Conservation (phyloP, 2,797 vertebrate genomes). For the Pipistrellus nathusii region DNA sequence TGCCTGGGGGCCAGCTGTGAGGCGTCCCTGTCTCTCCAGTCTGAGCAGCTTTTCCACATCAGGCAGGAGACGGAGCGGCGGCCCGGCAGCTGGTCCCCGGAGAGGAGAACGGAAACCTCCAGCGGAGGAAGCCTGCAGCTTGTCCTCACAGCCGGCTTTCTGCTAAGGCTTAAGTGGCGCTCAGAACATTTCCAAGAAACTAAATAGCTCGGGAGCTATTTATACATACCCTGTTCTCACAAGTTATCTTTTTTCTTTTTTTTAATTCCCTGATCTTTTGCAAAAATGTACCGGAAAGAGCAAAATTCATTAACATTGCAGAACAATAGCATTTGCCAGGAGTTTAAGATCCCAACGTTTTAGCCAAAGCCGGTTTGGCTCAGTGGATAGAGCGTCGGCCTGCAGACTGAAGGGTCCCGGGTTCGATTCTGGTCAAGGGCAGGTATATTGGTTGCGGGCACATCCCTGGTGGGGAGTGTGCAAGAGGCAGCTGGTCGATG, state of each 20-base stretch:
- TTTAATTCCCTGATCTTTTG: neutral
- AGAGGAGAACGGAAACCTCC: constrained; percentile 30
- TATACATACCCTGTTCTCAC: constrained; percentile 12
- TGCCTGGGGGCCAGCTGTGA: too few relatives aligned
- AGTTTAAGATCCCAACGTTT: neutral
- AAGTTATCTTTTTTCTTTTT: neutral
- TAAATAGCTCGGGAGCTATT: constrained; percentile 49
- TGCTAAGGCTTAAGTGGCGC: constrained; percentile 59
- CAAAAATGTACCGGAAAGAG: neutral
- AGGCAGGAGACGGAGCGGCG: neutral
- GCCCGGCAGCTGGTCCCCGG: neutral
- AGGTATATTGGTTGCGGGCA: too few relatives aligned
- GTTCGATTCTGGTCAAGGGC: too few relatives aligned
- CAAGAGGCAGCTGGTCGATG: too few relatives aligned
- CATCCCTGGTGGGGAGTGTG: too few relatives aligned
- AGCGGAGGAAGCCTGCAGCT: constrained; percentile 45
- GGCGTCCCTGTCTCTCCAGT: neutral
- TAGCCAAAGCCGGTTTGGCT: neutral
- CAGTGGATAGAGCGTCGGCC: too few relatives aligned
- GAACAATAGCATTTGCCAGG: neutral
- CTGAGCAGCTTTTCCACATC: neutral
- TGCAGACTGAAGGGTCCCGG: too few relatives aligned
- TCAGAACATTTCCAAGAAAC: constrained; percentile 58
- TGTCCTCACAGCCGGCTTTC: constrained; percentile 57
- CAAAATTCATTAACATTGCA: neutral